Base-by-base conservation (phyloP, 2,797 vertebrate genomes). In the Chaetophractus vellerosus region DNA sequence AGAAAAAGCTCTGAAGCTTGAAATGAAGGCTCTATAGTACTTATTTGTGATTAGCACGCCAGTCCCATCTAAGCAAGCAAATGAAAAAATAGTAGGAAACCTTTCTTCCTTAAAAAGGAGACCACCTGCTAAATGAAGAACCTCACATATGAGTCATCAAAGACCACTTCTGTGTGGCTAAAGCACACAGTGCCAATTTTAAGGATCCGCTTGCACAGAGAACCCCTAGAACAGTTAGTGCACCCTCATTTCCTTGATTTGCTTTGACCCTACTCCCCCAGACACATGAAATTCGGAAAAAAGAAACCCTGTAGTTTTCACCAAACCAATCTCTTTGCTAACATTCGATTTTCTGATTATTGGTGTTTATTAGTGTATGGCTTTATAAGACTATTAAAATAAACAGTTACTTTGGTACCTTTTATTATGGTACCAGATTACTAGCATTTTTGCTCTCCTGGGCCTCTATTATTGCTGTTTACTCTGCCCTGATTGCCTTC, bases 91-190 rank as follows among this genome's bases (percentile, higher is more conserved):
- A 50, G 23, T 19, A 64, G 5, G 24, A 71, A 88, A 88, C 1
- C 16, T 84, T 84, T 31, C 9, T 76, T 84, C 14, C 88, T 97
- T 38, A 36, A 91, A 88, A 88, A 63, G 52, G 7, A 6, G n/a
- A 81, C 19, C 41, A 84, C 19, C 41, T 87, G 26, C 19, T 72
- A 88, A 90, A 26, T 87, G 24, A 87, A 83, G 64, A 94, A 45
- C 0, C 0, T 10, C 4, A 68, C 33, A 38, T 41, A 72, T 14
- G 16, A 69, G 26, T 52, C 19, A 64, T 71, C 38, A 48, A 74
- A 61, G 48, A 81, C 11, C 12, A 57, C 2, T 33, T 78, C 31
- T n/a, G 4, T 55, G 38, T 75, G 9, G 21, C 9, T 9, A 9
- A 26, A 45, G 7, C 12, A 28, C 4, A 82, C 26, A 36, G 24